Conservation (phyloP, 1,140 invertebrate species). For the Hypothenemus hampei region DNA sequence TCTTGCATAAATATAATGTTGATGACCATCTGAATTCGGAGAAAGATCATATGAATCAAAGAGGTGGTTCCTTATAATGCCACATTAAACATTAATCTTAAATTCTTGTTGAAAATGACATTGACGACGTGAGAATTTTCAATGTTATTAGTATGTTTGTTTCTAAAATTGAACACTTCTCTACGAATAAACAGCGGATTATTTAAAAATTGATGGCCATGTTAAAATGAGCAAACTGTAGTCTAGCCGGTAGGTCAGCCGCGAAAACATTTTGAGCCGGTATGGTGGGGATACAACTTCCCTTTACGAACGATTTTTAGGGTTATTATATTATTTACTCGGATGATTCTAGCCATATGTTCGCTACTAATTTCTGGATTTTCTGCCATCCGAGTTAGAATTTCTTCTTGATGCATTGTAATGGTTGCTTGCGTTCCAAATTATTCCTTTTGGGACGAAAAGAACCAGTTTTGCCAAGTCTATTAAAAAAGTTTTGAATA, state of each 20-base stretch:
- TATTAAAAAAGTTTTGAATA: conserved; percentile 1
- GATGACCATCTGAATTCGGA: neutral
- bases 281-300: neutral
- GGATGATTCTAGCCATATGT: too few species aligned
- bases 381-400: conserved; percentile 3
- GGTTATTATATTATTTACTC: too few species aligned
- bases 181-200: neutral
- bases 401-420: neutral
- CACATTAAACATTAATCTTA: neutral
- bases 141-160: neutral
- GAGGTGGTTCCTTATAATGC: neutral
- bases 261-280: too few species aligned
- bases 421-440: neutral
- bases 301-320: neutral
- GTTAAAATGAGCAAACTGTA: neutral
- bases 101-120: conserved; percentile 4
- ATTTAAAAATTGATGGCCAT: neutral
- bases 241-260: neutral
- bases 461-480: conserved; percentile 2
- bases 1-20: too few species aligned
- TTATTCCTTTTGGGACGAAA: conserved; percentile 1
- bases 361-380: too few species aligned
- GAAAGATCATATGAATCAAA: neutral
- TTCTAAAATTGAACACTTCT: too few species aligned
- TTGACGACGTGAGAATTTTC: neutral